Base-by-base conservation (phyloP, 2,888 invertebrate species). In the Himalopsyche anomala region DNA sequence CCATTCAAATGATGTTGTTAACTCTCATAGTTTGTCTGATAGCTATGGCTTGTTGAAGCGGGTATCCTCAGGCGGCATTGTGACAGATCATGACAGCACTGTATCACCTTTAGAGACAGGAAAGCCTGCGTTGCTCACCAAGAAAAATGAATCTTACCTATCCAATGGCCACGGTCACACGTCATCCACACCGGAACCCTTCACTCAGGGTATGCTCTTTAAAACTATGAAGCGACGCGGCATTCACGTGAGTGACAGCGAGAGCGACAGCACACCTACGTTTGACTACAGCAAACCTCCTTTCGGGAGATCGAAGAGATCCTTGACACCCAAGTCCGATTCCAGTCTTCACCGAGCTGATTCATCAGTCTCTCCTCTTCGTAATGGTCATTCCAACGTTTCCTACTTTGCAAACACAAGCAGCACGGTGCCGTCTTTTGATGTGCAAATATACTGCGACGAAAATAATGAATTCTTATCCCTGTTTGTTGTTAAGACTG, bases 381-480 rank as follows among this genome's bases (percentile, higher is more conserved):
- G 92, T 87, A 93, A 93, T 84, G 93, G 93, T 0, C 93, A 93
- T 51, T 87, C 86, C n/a, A 88, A 91, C 92, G 0, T 89, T 92
- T 85, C 92, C 92, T 4, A 90, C 91, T 2, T 91, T 90, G 83
- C 92, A 92, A 12, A 93, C 92, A 5, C 92, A 17, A 82, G 92
- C 86, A 89, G 91, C 85, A 80, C 17, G 15, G 54, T 69, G 9
- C 93, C 93, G 3, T 89, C 91, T 0, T 93, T 93, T 85, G 93
- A 93, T 88, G 90, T 93, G 45, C 92, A 93, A 86, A 90, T 92
- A 0, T 92, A 91, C 87, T 91, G 92, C 45, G 93, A 92, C 85
- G 93, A 93, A 85, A 93, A 93, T 54, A 91, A 92, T 83, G 93
- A 93, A 84, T 92, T 93, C 86, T 87, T 93, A 0, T 93, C 93